Evolutionary conservation across 2,888 invertebrate species (phyloP), one percentile per base, ranked within the genome.

Genomic region (Torymus texanus): DNA sequence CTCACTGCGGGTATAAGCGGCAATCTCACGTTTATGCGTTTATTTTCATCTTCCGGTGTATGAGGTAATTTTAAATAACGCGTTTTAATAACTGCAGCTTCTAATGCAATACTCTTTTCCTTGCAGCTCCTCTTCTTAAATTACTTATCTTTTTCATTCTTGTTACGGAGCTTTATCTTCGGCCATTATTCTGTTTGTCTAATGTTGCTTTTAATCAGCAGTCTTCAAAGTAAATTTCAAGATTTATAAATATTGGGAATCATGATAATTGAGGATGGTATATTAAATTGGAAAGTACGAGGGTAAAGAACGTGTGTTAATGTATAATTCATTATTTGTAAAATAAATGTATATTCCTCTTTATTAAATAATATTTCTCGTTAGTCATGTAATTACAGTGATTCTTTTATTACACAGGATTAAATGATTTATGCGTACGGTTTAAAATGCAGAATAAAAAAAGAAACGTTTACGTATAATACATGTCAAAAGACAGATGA

Each of bases 341-440:
- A 81, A 71, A 41, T 41, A 41, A 81, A 81, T 74, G 78, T 81
- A 81, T 53, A 66, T 12, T 56, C 70, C 59, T 68, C 41, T 81
- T 81, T 81, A 81, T 81, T 81, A 66, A 72, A 78, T 71, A 41
- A 61, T 70, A 63, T 21, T 66, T 21, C 73, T 81, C 63, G 71
- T 75, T 56, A 81, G 71, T 78, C 75, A 78, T 75, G 8, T 41
- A 41, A 81, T 72, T 75, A 75, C 75, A 75, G 72, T 81, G 75
- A 78, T 78, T 81, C 50, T 73, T 29, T 75, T 78, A 81, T 81
- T 81, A 81, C 81, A 81, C 56, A 81, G 81, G 81, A 78, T 78
- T 81, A 75, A 75, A 81, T 72, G 73, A 68, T 70, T 75, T 29
- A 29, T 29, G 5, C 29, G 5, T 29, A 29, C 29, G 5, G 29